Evolutionary conservation across 1,140 invertebrate species (phyloP), one percentile per base, ranked within the genome.

Genomic region (Pentalonia nigronervosa): DNA sequence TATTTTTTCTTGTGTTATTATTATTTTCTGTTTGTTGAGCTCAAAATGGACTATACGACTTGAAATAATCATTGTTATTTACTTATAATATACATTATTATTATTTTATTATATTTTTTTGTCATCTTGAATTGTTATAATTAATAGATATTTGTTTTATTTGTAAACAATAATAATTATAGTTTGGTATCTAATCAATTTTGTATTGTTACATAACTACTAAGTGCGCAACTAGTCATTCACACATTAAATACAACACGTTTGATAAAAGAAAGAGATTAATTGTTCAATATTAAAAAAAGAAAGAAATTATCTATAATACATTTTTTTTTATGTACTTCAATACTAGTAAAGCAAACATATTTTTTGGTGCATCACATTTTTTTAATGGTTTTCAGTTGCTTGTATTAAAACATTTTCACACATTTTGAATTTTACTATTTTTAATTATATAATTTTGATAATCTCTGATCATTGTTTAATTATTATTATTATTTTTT

Each of bases 221-320:
- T 92, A 92, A 17, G 81, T 93, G 48, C 81, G 76, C 81, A 53
- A 86, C 91, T 93, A 93, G 91, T 93, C 91, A 93, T 93, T 93
- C 48, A 45, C 81, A 93, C 21, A 93, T 86, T 84, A 92, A 53
- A 92, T 48, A 83, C 47, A 83, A 84, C 9, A 83, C 6, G 1
- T 50, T 47, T 25, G 8, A 83, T 36, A 50, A 48, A 92, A 76
- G 25, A 67, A 41, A 91, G 20, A 20, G 2, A 76, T 76, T 6
- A 76, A n/a, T n/a, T 76, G 60, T 76, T 76, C 1, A 4, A 14
- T 7, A 76, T 76, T 76, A 76, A 76, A 81, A 48, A 90, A 45
- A 11, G 45, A 53, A 34, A 89, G 3, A 41, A 1, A 60, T 89
- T 41, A 60, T n/a, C 41, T 60, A 45, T 60, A 60, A 41, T 56